phyloP scores from a whole-genome alignment of 2,113 vertebrate genomes.

The Sinocyclocheilus anshuiensis region DNA sequence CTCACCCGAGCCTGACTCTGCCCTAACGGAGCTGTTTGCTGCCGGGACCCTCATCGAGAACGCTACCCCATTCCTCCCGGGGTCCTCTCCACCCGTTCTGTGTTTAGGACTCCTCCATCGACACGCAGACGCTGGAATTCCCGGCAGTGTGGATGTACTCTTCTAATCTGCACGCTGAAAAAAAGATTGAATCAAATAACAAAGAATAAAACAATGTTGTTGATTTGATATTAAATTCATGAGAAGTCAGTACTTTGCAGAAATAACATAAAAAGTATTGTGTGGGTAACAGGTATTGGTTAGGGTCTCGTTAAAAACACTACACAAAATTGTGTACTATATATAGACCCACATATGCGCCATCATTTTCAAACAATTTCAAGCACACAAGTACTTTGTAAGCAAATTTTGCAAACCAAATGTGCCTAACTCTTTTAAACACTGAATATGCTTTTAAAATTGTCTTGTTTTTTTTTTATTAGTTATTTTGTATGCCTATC shows the following conservation, averaged over 20 bases:
- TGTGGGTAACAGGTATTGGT: no score
- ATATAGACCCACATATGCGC: background rate
- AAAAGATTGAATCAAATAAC: no score
- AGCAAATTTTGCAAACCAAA: background rate
- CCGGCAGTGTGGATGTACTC: background rate
- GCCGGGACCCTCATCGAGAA: slow-evolving; percentile 73
- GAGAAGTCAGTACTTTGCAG: no score
- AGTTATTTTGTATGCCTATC: no score
- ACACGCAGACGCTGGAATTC: slow-evolving; percentile 5
- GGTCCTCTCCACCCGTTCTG: slow-evolving; percentile 35
- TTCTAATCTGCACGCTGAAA: background rate
- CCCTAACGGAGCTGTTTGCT: slow-evolving; percentile 70
- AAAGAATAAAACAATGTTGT: no score
- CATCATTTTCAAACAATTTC: background rate
- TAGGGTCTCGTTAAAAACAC: no score
- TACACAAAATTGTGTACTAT: no score
- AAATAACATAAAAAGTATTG: no score
- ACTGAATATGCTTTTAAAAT: no score
- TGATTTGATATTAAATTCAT: no score
- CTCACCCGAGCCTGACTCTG: slow-evolving; percentile 41
- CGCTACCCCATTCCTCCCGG: slow-evolving; percentile 74
- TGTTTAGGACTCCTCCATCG: slow-evolving; percentile 40
- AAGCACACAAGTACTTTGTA: background rate
- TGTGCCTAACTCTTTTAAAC: no score
- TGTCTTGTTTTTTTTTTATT: no score